Percentiles rank a stretch among this genome's conserved stretches.
Conservation (phyloP, 2,797 vertebrate genomes). For the Neosilurus mollespiculum region DNA sequence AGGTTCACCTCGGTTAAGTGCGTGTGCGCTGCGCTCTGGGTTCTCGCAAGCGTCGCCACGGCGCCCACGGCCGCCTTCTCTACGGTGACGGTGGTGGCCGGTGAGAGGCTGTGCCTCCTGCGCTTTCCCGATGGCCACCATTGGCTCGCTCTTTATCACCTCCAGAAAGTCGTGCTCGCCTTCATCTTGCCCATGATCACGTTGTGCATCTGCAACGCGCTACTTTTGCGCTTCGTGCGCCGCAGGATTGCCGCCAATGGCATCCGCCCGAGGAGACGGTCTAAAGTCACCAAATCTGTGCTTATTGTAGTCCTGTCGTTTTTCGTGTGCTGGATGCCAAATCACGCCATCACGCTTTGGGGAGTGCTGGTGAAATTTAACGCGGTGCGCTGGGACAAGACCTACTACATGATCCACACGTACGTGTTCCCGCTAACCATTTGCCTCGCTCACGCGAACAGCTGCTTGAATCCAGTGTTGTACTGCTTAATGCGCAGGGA, state of each 20-base stretch:
- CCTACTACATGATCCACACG: slow-evolving; percentile 76
- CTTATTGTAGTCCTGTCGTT: slow-evolving; percentile 74
- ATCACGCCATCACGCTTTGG: slow-evolving; percentile 79
- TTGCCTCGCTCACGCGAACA: slow-evolving; percentile 79
- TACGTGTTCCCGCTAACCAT: slow-evolving; percentile 79
- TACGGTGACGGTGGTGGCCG: slow-evolving; percentile 70
- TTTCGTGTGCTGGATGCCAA: slow-evolving; percentile 78
- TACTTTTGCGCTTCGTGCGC: slow-evolving; percentile 72
- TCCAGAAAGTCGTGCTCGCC: slow-evolving; percentile 80
- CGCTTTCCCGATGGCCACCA: slow-evolving; percentile 75
- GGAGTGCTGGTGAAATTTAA: slow-evolving; percentile 81
- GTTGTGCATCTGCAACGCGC: slow-evolving; percentile 73
- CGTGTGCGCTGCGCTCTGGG: slow-evolving; percentile 75
- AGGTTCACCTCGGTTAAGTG: slow-evolving; percentile 64
- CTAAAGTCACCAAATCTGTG: slow-evolving; percentile 75
- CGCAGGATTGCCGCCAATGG: slow-evolving; percentile 63
- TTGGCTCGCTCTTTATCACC: slow-evolving; percentile 80
- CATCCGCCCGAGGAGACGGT: slow-evolving; percentile 66
- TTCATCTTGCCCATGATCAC: slow-evolving; percentile 77
- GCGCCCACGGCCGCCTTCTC: slow-evolving; percentile 77
- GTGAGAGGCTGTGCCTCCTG: slow-evolving; percentile 79
- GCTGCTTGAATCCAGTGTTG: slow-evolving; percentile 78
- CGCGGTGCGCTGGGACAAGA: slow-evolving; percentile 73
- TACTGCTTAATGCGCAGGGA: slow-evolving; percentile 79
- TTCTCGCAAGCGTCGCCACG: slow-evolving; percentile 71